phyloP scores from a whole-genome alignment of 2,113 vertebrate species.

The Heteronetta atricapilla region DNA sequence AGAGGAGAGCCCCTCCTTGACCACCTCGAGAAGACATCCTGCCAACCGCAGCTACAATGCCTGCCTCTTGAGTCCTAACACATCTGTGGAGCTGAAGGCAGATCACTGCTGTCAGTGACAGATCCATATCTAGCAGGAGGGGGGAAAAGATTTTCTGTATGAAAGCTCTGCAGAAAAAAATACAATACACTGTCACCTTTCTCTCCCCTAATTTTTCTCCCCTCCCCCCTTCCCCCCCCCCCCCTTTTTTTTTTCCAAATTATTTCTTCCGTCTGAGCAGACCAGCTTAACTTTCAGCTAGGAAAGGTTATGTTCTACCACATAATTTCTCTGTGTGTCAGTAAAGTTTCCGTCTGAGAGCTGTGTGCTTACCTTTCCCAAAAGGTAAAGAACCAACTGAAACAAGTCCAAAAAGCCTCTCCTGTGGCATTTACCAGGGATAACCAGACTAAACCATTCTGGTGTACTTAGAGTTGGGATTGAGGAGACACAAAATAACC shows the following conservation, averaged over 20 bases:
- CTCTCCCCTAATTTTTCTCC: neutral
- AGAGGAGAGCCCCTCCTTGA: neutral
- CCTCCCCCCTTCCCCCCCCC: too few species aligned
- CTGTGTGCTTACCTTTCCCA: neutral
- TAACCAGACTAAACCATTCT: neutral
- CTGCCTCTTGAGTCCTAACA: neutral
- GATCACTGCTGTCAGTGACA: neutral
- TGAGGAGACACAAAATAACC: neutral
- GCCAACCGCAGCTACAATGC: neutral
- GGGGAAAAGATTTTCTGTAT: neutral
- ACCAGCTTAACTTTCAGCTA: neutral
- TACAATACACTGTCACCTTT: rapidly evolving
- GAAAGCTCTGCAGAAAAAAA: neutral
- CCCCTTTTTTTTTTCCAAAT: neutral
- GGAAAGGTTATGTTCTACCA: neutral
- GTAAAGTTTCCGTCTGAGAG: neutral
- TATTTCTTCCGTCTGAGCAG: neutral
- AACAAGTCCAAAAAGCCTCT: neutral
- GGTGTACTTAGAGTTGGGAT: neutral
- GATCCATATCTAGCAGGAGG: neutral
- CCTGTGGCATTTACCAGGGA: neutral
- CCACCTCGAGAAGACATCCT: neutral
- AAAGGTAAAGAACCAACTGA: neutral
- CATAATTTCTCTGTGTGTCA: rapidly evolving
- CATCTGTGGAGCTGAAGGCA: neutral